phyloP scores from a whole-genome alignment of 2,113 vertebrate genomes.

The Atlantisia rogersi region DNA sequence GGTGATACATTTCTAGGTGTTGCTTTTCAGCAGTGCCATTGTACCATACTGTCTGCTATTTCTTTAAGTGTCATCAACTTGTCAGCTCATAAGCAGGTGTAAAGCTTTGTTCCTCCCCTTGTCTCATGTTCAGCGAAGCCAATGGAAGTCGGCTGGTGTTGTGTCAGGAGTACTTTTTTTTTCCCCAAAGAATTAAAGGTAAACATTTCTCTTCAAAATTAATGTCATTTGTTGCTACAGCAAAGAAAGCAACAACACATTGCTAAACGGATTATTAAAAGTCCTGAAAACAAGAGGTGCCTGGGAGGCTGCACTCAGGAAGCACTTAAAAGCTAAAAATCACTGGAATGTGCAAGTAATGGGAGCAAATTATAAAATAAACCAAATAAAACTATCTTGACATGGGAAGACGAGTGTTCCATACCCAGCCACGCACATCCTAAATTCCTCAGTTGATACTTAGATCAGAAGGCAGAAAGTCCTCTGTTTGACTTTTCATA shows the following conservation, averaged over 20 bases:
- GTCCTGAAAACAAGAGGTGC: conserved; percentile 30
- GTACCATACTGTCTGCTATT: conserved; percentile 33
- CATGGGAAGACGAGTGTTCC: not conserved
- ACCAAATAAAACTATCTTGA: conserved; percentile 24
- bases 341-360: conserved; percentile 41
- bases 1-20: conserved; percentile 32
- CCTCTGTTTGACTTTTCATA: not conserved
- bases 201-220: conserved; percentile 52
- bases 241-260: conserved; percentile 27
- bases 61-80: conserved; percentile 57
- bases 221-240: conserved; percentile 34
- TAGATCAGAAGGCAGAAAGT: not conserved
- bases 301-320: not conserved
- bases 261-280: conserved; percentile 45
- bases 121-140: conserved; percentile 6
- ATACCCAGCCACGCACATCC: not conserved
- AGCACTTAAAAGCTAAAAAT: conserved; percentile 35
- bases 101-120: conserved; percentile 7
- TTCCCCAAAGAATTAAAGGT: not conserved
- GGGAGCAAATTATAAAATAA: conserved; percentile 43
- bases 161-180: not conserved
- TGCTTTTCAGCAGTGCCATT: conserved; percentile 64
- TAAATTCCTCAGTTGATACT: not conserved
- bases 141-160: not conserved
- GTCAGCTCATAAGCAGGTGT: conserved; percentile 51